Evolutionary conservation across 2,113 vertebrate genomes (phyloP).

Genomic region (Rhineura floridana): DNA sequence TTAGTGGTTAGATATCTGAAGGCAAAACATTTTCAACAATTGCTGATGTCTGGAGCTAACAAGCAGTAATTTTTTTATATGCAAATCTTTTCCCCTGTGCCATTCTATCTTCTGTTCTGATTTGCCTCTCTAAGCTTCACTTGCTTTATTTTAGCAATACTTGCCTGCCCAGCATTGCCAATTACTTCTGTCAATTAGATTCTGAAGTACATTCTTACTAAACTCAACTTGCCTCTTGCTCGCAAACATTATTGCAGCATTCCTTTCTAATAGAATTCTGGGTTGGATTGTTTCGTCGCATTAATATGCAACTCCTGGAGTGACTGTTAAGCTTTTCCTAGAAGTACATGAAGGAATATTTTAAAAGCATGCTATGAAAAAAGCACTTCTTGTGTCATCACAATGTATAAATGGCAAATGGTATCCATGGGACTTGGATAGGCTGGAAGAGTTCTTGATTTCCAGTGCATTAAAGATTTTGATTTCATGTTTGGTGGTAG

Average conservation of each 20-base stretch:
- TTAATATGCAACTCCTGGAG: neutral
- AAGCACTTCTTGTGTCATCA: neutral
- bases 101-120: neutral
- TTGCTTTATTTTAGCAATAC: slow-evolving; percentile 26
- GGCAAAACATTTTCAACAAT: neutral
- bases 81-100: neutral
- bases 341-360: neutral
- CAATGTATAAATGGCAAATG: neutral
- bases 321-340: neutral
- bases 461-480: neutral
- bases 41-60: slow-evolving; percentile 3
- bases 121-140: neutral
- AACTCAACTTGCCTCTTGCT: neutral
- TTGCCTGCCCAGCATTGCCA: slow-evolving; percentile 16
- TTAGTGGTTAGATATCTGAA: neutral
- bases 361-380: neutral
- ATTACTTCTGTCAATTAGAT: slow-evolving; percentile 36
- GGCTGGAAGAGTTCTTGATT: neutral
- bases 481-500: neutral
- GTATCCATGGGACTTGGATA: neutral
- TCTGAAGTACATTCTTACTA: slow-evolving; percentile 33
- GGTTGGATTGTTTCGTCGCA: neutral
- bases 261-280: slow-evolving; percentile 29
- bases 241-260: slow-evolving; percentile 8
- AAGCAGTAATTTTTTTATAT: neutral